Evolutionary conservation across 2,113 vertebrate genomes (phyloP).

Genomic region (Pterocles gutturalis): DNA sequence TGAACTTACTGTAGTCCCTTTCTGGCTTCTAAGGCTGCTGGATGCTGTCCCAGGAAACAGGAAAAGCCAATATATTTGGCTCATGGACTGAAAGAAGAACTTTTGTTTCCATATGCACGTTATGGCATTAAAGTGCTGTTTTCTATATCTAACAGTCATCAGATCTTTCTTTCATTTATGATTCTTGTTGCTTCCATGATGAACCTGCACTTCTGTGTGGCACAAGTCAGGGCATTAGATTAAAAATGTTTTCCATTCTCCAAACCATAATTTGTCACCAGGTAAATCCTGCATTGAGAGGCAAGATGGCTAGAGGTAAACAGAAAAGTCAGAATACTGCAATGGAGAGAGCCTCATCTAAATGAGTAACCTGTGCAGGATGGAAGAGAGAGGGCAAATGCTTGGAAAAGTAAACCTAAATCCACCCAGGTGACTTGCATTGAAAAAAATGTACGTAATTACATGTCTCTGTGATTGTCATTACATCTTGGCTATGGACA

Average conservation of each 20-base stretch:
- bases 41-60: not conserved
- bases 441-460: slow-evolving; percentile 40
- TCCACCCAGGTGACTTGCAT: slow-evolving; percentile 29
- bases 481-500: not conserved
- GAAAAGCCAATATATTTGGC: slow-evolving; percentile 3
- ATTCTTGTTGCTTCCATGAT: not conserved
- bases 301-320: not conserved
- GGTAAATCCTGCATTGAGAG: not conserved
- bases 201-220: not conserved
- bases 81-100: not conserved
- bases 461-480: not conserved
- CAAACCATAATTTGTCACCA: not conserved
- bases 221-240: not conserved
- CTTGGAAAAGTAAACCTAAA: slow-evolving; percentile 35
- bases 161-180: not conserved
- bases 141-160: not conserved
- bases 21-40: not conserved
- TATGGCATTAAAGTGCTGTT: not conserved
- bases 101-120: not conserved
- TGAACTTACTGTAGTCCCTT: not conserved
- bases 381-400: not conserved
- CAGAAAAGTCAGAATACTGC: not conserved
- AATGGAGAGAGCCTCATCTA: not conserved
- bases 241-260: not conserved
- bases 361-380: not conserved